phyloP scores from a whole-genome alignment of 2,888 invertebrate genomes.

The Aromia moschata region DNA sequence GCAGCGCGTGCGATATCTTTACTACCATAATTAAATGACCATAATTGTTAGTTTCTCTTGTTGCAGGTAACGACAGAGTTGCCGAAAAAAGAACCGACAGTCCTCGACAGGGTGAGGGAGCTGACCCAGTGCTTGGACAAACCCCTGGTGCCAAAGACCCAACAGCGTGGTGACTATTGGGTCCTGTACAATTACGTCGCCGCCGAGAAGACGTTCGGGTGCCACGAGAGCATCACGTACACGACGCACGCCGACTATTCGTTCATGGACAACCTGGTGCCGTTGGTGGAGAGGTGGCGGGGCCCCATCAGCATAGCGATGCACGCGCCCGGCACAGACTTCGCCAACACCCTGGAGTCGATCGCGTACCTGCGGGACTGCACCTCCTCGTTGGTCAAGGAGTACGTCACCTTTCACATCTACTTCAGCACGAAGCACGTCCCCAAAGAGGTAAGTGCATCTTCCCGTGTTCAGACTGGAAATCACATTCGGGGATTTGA shows the following conservation, averaged over 20 bases:
- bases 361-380: constrained; percentile 85
- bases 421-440: constrained; percentile 89
- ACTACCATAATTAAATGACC: no score
- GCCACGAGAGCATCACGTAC: constrained; percentile 88
- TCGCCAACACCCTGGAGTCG: constrained; percentile 78
- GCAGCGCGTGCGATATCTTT: no score
- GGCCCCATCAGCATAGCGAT: constrained; percentile 88
- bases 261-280: constrained; percentile 88
- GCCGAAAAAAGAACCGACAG: constrained; percentile 32
- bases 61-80: constrained; percentile 32
- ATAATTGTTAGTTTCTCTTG: no score
- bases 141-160: constrained; percentile 58
- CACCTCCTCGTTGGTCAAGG: constrained; percentile 74
- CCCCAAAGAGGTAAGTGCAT: constrained; percentile 75
- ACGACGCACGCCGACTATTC: constrained; percentile 93
- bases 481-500: no score
- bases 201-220: constrained; percentile 72
- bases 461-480: no score
- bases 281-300: constrained; percentile 85
- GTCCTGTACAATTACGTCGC: constrained; percentile 87
- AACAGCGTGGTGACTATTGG: constrained; percentile 73
- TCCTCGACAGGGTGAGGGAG: constrained; percentile 52
- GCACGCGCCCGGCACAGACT: constrained; percentile 87
- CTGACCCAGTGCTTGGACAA: constrained; percentile 59
- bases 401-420: constrained; percentile 87